Evolutionary conservation across 2,113 vertebrate genomes (phyloP).

Genomic region (Mormyrus iriodes): DNA sequence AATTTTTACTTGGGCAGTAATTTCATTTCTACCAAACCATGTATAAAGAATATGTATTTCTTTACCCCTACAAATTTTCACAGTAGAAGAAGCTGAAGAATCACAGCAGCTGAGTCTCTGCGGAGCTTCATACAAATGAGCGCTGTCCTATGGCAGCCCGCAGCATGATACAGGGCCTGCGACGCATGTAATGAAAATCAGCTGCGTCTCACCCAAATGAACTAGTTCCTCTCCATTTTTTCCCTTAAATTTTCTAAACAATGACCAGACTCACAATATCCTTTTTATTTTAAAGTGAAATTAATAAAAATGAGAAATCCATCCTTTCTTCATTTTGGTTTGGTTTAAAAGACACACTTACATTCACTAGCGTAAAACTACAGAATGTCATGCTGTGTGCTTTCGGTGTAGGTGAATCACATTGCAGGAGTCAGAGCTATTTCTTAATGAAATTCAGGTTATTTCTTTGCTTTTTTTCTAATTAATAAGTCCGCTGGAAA

Average conservation of each 20-base stretch:
- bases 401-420: background rate
- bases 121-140: background rate
- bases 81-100: background rate
- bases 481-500: background rate
- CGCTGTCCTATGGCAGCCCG: background rate
- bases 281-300: background rate
- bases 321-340: background rate
- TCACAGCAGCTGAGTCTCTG: background rate
- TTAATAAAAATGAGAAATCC: background rate
- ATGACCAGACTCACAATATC: background rate
- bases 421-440: background rate
- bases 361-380: background rate
- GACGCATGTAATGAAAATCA: background rate
- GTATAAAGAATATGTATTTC: background rate
- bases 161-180: background rate
- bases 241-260: background rate
- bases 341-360: background rate
- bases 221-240: background rate
- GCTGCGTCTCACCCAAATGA: background rate
- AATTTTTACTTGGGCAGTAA: background rate
- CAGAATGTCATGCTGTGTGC: background rate
- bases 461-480: background rate
- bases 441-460: too few relatives aligned
- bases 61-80: background rate
- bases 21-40: background rate